Evolutionary conservation across 2,888 invertebrate species (phyloP).

Genomic region (Paralinhomoeus sp.): DNA sequence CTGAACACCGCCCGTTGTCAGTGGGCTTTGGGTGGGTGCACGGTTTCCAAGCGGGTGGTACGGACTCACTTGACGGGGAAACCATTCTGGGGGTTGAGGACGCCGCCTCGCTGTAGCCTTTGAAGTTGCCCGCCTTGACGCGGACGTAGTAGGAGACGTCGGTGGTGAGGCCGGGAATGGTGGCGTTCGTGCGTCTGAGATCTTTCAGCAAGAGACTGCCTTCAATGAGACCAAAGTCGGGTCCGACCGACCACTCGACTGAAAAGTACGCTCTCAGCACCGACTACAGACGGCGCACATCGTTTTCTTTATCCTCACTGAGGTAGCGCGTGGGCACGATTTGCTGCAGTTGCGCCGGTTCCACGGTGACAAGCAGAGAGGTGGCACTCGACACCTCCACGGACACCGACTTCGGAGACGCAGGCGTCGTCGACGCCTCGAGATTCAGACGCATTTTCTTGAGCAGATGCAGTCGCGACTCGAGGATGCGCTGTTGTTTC

Average conservation of each 20-base stretch:
- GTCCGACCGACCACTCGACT: conserved; percentile 81
- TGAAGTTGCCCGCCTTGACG: conserved; percentile 71
- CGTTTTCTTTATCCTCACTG: too few species aligned
- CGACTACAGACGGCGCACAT: too few species aligned
- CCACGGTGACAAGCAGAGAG: conserved; percentile 1
- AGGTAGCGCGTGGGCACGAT: conserved; percentile 11
- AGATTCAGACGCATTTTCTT: conserved; percentile 56
- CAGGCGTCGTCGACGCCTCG: neutral
- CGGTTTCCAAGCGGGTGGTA: too few species aligned
- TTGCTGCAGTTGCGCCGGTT: conserved; percentile 3
- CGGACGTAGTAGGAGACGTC: conserved; percentile 69
- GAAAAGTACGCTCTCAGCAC: conserved; percentile 9
- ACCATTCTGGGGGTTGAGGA: conserved; percentile 57
- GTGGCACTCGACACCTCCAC: conserved; percentile 1
- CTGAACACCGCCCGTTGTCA: too few species aligned
- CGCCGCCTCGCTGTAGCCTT: conserved; percentile 59
- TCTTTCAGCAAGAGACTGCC: conserved; percentile 53
- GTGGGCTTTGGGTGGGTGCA: too few species aligned
- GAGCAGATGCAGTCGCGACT: conserved; percentile 51
- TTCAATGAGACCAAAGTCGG: conserved; percentile 55
- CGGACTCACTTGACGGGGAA: conserved; percentile 70
- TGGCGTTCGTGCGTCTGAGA: conserved; percentile 39
- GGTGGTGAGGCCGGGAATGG: conserved; percentile 50
- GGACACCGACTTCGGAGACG: neutral
- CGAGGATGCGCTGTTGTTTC: conserved; percentile 47